Percentiles rank a stretch among this genome's conserved stretches.
phyloP scores from a whole-genome alignment of 1,140 invertebrate species.

The Atta cephalotes region DNA sequence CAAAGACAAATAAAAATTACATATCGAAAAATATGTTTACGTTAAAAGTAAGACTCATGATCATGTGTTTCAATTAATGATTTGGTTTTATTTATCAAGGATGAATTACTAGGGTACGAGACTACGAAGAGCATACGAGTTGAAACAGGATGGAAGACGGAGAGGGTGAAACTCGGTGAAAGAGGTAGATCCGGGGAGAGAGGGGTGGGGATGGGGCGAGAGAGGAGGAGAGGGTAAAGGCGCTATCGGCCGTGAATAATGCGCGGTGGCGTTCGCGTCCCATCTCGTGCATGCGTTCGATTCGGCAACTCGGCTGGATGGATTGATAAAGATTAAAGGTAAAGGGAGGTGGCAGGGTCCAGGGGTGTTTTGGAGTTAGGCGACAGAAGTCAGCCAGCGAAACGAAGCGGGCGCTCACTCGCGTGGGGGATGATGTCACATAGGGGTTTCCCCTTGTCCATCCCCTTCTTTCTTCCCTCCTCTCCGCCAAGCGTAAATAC shows the following conservation, averaged over 20 bases:
- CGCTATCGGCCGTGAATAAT: constrained; percentile 85
- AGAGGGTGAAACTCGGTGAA: constrained; percentile 63
- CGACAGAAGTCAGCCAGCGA: constrained; percentile 86
- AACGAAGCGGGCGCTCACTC: constrained; percentile 79
- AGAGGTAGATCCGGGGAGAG: constrained; percentile 6
- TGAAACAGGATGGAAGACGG: constrained; percentile 19
- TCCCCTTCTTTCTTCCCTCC: not conserved
- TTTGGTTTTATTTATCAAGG: not conserved
- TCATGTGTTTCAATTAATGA: constrained; percentile 28
- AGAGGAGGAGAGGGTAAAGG: constrained; percentile 59
- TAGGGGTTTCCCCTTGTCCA: constrained; percentile 78
- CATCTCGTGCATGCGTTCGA: constrained; percentile 72
- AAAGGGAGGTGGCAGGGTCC: constrained; percentile 81
- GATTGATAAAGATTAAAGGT: constrained; percentile 87
- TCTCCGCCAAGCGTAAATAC: constrained; percentile 76
- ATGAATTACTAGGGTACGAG: constrained; percentile 6
- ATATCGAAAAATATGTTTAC: not conserved
- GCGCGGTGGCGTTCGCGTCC: constrained; percentile 82
- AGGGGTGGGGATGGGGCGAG: too few relatives aligned
- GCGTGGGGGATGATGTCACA: constrained; percentile 83
- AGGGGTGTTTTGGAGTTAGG: constrained; percentile 84
- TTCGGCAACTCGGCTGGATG: constrained; percentile 78
- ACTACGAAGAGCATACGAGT: constrained; percentile 19
- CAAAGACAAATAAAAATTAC: not conserved
- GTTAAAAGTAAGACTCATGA: constrained; percentile 2